These are phyloP conservation scores for Drosophila phalerata DNA, from an alignment of 2,888 invertebrate species.

Conservation along the genomic window DNA sequence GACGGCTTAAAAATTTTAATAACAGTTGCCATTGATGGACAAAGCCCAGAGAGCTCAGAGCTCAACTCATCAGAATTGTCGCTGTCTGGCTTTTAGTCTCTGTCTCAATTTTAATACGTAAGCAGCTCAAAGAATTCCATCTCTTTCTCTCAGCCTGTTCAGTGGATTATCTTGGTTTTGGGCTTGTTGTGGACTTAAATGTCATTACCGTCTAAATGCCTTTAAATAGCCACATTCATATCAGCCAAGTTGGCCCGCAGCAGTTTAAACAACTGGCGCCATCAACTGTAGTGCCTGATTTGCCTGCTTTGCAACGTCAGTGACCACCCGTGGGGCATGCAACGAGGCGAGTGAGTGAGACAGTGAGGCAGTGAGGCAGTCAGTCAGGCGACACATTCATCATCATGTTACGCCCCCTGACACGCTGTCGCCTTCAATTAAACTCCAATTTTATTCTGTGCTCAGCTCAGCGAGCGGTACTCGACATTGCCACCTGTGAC, in stretches of 20 bases:
- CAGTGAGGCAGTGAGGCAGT: neutral
- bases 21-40: conserved; percentile 58
- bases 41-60: conserved; percentile 32
- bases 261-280: conserved; percentile 24
- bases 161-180: conserved; percentile 17
- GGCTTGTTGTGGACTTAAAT: conserved; percentile 56
- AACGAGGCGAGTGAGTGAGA: conserved; percentile 2
- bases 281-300: neutral
- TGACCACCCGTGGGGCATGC: conserved; percentile 64
- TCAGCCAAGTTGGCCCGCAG: conserved; percentile 49
- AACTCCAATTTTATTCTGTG: conserved; percentile 67
- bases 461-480: conserved; percentile 49
- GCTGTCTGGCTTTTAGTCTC: neutral
- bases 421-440: conserved; percentile 76
- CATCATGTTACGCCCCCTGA: conserved; percentile 58
- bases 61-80: conserved; percentile 40
- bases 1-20: conserved; percentile 67
- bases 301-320: neutral
- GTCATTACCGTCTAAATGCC: conserved; percentile 74
- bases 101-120: neutral
- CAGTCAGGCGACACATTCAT: conserved; percentile 60
- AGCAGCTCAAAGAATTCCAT: conserved; percentile 13
- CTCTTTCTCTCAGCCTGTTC: neutral
- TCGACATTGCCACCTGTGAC: conserved; percentile 61
- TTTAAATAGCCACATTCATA: conserved; percentile 76